phyloP scores from a whole-genome alignment of 2,888 invertebrate species.

The Emesis furor region DNA sequence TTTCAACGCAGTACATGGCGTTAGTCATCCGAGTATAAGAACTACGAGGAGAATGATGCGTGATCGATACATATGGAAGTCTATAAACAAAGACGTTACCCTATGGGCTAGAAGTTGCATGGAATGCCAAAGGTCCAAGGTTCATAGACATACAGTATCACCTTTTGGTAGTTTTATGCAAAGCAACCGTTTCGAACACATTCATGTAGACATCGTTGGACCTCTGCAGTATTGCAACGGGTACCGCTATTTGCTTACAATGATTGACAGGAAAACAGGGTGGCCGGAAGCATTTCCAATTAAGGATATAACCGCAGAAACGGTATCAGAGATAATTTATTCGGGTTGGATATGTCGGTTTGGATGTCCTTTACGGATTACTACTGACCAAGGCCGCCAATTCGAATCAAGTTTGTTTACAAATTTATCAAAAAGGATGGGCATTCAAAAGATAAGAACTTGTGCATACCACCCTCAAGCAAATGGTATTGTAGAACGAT shows the following conservation, averaged over 20 bases:
- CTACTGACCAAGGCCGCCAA: constrained; percentile 19
- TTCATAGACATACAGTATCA: too few relatives aligned
- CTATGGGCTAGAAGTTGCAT: constrained; percentile 38
- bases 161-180: too few relatives aligned
- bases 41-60: constrained; percentile 45
- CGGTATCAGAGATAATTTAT: constrained; percentile 29
- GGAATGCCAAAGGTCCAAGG: background rate
- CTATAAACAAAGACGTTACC: constrained; percentile 40
- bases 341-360: constrained; percentile 38
- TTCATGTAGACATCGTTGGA: constrained; percentile 59
- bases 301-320: constrained; percentile 35
- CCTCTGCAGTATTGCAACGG: constrained; percentile 67
- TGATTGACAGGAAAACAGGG: constrained; percentile 59
- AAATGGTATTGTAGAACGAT: constrained; percentile 34
- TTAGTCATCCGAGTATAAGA: constrained; percentile 37
- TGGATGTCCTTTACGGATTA: constrained; percentile 21
- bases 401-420: constrained; percentile 8
- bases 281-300: constrained; percentile 33
- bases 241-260: constrained; percentile 71
- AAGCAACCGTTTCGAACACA: constrained; percentile 28
- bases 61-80: constrained; percentile 49
- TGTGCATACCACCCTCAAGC: constrained; percentile 26
- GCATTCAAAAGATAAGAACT: constrained; percentile 32
- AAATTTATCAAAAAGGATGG: constrained; percentile 16
- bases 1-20: constrained; percentile 32